phyloP scores from a whole-genome alignment of 2,888 invertebrate species.

The Stictocephala bisonia region DNA sequence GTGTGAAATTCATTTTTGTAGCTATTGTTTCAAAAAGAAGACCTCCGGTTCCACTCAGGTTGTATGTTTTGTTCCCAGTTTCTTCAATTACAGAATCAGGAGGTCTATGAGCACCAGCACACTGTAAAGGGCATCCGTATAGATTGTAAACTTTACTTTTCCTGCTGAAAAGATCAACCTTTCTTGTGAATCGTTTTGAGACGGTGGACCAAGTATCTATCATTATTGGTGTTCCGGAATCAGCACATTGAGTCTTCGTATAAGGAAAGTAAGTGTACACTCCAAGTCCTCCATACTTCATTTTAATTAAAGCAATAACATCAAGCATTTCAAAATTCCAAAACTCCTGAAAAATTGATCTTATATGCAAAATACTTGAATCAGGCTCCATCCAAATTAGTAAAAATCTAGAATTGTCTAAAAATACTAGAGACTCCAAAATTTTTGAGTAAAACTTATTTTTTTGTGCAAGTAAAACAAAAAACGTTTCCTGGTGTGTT shows the following conservation, averaged over 20 bases:
- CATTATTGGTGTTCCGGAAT: slow-evolving; percentile 53
- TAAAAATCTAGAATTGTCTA: slow-evolving; percentile 41
- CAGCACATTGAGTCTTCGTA: slow-evolving; percentile 55
- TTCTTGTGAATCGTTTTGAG: slow-evolving; percentile 35
- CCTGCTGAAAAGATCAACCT: slow-evolving; percentile 50
- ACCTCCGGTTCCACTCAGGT: slow-evolving; percentile 41
- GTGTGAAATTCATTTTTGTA: slow-evolving; percentile 53
- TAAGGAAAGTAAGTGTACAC: slow-evolving; percentile 58
- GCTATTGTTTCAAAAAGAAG: slow-evolving; percentile 50
- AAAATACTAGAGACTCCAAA: slow-evolving; percentile 33
- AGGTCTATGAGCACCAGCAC: slow-evolving; percentile 52
- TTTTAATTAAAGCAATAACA: slow-evolving; percentile 56
- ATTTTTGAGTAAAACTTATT: slow-evolving; percentile 43
- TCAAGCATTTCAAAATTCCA: slow-evolving; percentile 58
- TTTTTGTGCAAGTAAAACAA: slow-evolving; percentile 42
- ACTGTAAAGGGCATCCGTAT: slow-evolving; percentile 53
- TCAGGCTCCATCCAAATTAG: slow-evolving; percentile 43
- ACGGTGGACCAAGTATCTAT: slow-evolving; percentile 53
- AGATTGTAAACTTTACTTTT: slow-evolving; percentile 54
- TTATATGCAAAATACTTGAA: slow-evolving; percentile 46
- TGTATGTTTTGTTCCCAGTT: slow-evolving; percentile 39
- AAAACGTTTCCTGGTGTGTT: slow-evolving; percentile 44
- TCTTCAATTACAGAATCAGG: slow-evolving; percentile 53
- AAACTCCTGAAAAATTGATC: slow-evolving; percentile 55
- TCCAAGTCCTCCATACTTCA: slow-evolving; percentile 49